Percentiles rank a stretch among this genome's conserved stretches.
Conservation (phyloP, 2,113 vertebrate genomes). For the Heterotilapia buettikoferi region DNA sequence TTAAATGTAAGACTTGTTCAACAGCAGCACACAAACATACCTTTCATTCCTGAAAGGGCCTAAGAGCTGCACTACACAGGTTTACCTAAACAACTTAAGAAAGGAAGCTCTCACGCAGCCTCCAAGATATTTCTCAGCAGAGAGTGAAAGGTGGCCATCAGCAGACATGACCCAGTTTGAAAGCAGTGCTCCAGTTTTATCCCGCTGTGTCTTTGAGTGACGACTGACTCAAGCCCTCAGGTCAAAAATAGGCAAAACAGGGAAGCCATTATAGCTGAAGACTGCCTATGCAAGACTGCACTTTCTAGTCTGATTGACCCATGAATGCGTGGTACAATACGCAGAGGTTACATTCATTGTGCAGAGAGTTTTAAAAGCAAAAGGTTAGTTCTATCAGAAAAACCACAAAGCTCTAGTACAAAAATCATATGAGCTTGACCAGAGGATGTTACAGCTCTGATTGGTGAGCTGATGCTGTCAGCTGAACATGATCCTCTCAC, state of each 20-base stretch:
- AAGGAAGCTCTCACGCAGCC: background rate
- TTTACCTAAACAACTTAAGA: background rate
- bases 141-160: conserved; percentile 15
- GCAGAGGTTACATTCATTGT: background rate
- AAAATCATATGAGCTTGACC: background rate
- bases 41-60: background rate
- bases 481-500: conserved; percentile 52
- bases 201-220: conserved; percentile 32
- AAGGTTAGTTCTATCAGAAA: background rate
- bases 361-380: background rate
- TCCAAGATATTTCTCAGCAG: conserved; percentile 1
- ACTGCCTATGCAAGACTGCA: background rate
- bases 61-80: background rate
- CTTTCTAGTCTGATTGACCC: background rate
- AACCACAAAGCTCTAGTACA: background rate
- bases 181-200: conserved; percentile 33
- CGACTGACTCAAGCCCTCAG: conserved; percentile 8
- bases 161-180: conserved; percentile 44
- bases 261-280: background rate
- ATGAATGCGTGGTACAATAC: background rate
- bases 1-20: background rate
- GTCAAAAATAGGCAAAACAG: conserved; percentile 6
- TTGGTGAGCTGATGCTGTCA: conserved; percentile 23
- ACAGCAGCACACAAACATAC: background rate
- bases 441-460: background rate